Base-by-base conservation (phyloP, 1,140 invertebrate genomes). In the Bombus consobrinus region DNA sequence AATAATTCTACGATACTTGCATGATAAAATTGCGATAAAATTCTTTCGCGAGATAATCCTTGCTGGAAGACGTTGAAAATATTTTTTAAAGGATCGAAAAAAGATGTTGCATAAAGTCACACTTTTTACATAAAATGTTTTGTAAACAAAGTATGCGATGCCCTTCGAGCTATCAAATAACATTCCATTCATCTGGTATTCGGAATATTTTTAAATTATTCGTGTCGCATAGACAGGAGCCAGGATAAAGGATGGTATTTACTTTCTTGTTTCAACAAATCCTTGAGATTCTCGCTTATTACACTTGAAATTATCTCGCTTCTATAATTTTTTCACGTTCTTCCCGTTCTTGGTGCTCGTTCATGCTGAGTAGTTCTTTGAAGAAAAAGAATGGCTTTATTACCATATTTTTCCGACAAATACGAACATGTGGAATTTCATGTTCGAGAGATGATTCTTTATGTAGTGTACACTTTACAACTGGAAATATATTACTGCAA, bases 21-120 rank as follows among this genome's bases (percentile, higher is more conserved):
- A 28, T 3, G 15, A 69, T 18, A 25, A 69, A 37, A 10, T 10
- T 12, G 15, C 3, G 22, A 69, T 37, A 37, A 18, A 59, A 62
- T 62, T 62, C 28, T 62, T 62, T n/a, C 28, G 2, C 28, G 12
- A 13, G 28, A 13, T n/a, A n/a, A 62, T 62, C 47, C 1, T 18
- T 22, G 18, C 18, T 22, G 8, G 18, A 22, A 69, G 25, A 12
- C 22, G 10, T 69, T 37, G 12, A 69, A 37, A 37, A 69, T 69
- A 22, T 8, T 34, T 69, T 37, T 37, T 15, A 12, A 25, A 15
- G 25, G 1, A 18, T 39, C 2, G 6, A 32, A n/a, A 10, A 15
- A n/a, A 15, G 34, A 32, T 9, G 32, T 79, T 72, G 76, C 80
- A 86, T 74, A 90, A 85, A 90, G 74, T 69, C 71, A 28, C 41